Evolutionary conservation across 2,888 invertebrate genomes (phyloP), one percentile per base, ranked within the genome.

Genomic region (Microplitis deprimator): DNA sequence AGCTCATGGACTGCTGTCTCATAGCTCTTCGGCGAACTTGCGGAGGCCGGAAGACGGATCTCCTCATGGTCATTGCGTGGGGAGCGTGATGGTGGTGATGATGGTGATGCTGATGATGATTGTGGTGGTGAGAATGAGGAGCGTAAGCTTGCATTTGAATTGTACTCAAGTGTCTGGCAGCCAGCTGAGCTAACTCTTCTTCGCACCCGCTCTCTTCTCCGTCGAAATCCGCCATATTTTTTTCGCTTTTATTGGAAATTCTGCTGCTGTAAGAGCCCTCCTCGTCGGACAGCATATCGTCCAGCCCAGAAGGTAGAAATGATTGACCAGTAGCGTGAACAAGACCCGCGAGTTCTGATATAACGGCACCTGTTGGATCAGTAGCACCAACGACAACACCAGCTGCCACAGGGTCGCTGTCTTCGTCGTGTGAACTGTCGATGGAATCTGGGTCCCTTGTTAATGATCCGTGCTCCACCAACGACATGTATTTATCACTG

Each of bases 181-280:
- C 94, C 67, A 96, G 91, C 83, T 96, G 93, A 0, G 94, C 95
- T 60, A 96, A 89, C 87, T 95, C 96, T 86, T 96, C 96, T 86
- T 97, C 97, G 87, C 96, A 96, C 0, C 94, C 96, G 7, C 96
- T 96, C 85, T 96, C 96, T 85, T 95, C 95, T 5, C 97, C 97
- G 85, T 98, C 98, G 85, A 98, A 95, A 90, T 98, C 97, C 0
- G 96, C 97, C 93, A 97, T 94, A 89, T 97, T 97, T 83, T 97
- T 97, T 85, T 97, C 97, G 1, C 97, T 97, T 90, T 97, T 97
- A 83, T 96, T 96, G 80, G 97, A 97, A 91, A 97, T 94, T 50
- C 96, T 93, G 0, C 97, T 97, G n/a, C 97, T 97, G 83, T 97
- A 96, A 86, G 97, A 97, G n/a, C 96, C 97, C 75, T 89, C 89